Conservation (phyloP, 2,797 vertebrate genomes). For the Aldrovandia affinis region DNA sequence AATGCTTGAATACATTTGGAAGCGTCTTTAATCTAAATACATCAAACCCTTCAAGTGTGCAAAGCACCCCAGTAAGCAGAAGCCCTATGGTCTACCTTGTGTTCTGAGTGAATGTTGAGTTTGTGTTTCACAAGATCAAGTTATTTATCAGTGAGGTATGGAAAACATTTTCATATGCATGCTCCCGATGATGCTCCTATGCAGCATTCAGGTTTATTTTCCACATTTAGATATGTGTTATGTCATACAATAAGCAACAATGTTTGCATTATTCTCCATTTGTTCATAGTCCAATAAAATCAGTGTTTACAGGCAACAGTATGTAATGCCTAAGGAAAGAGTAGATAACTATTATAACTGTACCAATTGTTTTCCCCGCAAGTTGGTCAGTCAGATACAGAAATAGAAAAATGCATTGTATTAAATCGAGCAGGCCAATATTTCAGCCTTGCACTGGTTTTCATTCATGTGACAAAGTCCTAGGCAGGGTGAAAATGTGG, state of each 20-base stretch:
- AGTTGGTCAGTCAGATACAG: not conserved
- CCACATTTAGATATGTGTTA: not conserved
- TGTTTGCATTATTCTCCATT: not conserved
- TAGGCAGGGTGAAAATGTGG: not conserved
- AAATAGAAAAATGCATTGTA: not conserved
- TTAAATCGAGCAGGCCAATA: not conserved
- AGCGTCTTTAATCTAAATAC: slow-evolving; percentile 23
- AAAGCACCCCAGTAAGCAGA: not conserved
- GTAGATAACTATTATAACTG: too few species aligned
- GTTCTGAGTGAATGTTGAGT: slow-evolving; percentile 5
- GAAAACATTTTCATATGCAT: not conserved
- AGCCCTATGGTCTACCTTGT: not conserved
- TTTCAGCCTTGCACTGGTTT: not conserved
- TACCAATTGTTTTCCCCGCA: too few species aligned
- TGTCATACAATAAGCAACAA: not conserved
- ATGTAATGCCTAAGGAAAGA: too few species aligned
- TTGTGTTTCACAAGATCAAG: not conserved
- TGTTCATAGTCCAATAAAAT: not conserved
- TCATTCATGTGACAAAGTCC: not conserved
- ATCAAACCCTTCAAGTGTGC: slow-evolving; percentile 8
- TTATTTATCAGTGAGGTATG: not conserved
- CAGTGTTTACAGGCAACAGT: too few species aligned
- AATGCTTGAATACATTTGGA: slow-evolving; percentile 20
- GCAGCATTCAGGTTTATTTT: not conserved
- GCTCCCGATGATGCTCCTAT: not conserved